phyloP scores from a whole-genome alignment of 1,140 invertebrate species.

The Drosophila jambulina region DNA sequence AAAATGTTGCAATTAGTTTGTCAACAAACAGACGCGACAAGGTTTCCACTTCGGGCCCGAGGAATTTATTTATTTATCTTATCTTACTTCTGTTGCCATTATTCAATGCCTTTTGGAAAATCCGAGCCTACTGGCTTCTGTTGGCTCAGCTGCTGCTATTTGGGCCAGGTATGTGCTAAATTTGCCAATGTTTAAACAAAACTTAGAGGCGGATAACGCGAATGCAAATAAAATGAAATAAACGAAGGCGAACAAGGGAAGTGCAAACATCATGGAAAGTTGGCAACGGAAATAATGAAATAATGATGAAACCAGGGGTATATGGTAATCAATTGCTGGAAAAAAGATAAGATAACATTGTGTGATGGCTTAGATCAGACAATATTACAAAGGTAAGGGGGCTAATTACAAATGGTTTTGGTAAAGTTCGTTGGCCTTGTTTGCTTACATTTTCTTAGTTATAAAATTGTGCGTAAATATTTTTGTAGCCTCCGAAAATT shows the following conservation, averaged over 20 bases:
- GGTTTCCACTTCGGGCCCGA: slow-evolving; percentile 51
- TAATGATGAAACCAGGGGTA: slow-evolving; percentile 1
- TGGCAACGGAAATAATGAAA: slow-evolving; percentile 8
- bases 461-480: neutral
- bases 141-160: slow-evolving; percentile 69
- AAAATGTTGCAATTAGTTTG: slow-evolving; percentile 74
- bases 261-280: slow-evolving; percentile 11
- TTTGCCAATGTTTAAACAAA: slow-evolving; percentile 56
- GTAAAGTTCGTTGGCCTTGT: slow-evolving; percentile 12
- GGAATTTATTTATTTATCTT: slow-evolving; percentile 26
- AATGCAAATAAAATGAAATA: slow-evolving; percentile 46
- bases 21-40: slow-evolving; percentile 59
- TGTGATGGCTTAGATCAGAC: neutral
- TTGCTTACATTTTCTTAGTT: neutral
- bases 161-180: slow-evolving; percentile 52
- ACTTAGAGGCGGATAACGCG: slow-evolving; percentile 54
- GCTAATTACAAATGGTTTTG: neutral
- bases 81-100: slow-evolving; percentile 8
- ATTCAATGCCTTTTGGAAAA: slow-evolving; percentile 36
- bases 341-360: slow-evolving; percentile 28
- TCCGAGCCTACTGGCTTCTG: slow-evolving; percentile 48
- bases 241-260: neutral
- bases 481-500: neutral
- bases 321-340: slow-evolving; percentile 16
- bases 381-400: neutral